These are phyloP conservation scores for Carabus problematicus DNA, from an alignment of 2,888 invertebrate genomes.

Conservation along the genomic window DNA sequence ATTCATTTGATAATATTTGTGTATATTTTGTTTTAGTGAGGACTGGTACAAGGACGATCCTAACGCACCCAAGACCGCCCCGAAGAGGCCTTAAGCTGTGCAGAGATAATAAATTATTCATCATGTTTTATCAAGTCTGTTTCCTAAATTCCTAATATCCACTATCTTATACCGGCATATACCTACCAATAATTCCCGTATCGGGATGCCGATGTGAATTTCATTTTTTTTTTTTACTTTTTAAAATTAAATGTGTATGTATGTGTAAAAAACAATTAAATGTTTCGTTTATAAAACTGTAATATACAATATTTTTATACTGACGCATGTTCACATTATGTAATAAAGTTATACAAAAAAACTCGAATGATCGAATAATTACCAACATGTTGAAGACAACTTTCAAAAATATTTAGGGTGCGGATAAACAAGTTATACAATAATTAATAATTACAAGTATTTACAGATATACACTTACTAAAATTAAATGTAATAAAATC, in stretches of 20 bases:
- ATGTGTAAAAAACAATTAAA: slow-evolving; percentile 26
- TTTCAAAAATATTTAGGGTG: slow-evolving; percentile 36
- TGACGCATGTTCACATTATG: slow-evolving; percentile 28
- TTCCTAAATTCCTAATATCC: slow-evolving; percentile 4
- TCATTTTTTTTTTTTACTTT: slow-evolving; percentile 11
- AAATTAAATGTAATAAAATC: no score
- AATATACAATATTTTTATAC: slow-evolving; percentile 16
- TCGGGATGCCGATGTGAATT: slow-evolving; percentile 20
- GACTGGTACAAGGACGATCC: slow-evolving; percentile 91
- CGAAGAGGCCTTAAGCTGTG: slow-evolving; percentile 21
- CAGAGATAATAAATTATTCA: neutral
- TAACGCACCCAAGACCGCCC: slow-evolving; percentile 60
- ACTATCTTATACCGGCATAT: slow-evolving; percentile 4
- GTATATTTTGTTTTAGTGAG: slow-evolving; percentile 66
- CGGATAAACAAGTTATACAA: neutral
- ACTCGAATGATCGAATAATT: slow-evolving; percentile 23
- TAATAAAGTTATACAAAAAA: slow-evolving; percentile 32
- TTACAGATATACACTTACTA: no score
- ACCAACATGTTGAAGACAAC: slow-evolving; percentile 27
- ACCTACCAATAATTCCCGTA: slow-evolving; percentile 29
- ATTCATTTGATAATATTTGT: slow-evolving; percentile 4
- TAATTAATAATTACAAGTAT: no score
- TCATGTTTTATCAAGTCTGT: slow-evolving; percentile 2
- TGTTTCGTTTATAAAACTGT: slow-evolving; percentile 29
- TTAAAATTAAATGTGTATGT: slow-evolving; percentile 22